Base-by-base conservation (phyloP, 2,888 invertebrate genomes). In the Trachelus iudaicus region DNA sequence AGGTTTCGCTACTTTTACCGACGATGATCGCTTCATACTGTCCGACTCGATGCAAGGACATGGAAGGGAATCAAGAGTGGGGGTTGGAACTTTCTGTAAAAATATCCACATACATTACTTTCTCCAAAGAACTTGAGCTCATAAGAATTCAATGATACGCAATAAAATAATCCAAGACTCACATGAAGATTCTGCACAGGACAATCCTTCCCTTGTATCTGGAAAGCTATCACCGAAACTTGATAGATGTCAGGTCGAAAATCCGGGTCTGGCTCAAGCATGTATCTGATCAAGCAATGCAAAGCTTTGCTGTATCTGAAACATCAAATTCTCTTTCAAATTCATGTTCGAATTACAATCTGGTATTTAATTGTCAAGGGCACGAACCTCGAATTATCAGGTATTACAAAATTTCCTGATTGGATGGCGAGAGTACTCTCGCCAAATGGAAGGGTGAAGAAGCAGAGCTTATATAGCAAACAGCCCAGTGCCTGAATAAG, bases 351-450 rank as follows among this genome's bases (percentile, higher is more conserved):
- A 23, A 56, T 23, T 23, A 56, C 9, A 23, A 56, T 56, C 23
- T 56, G 23, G 23, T 9, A 23, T 56, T 56, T 56, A 56, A 56
- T 56, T 56, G 23, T 56, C 56, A 56, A 56, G 9, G 56, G 23
- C 33, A 86, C 83, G 75, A 94, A 97, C 91, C 94, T 94, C 33
- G 96, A 95, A 92, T 93, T 94, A 90, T 97, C 96, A 77, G 98
- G 98, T 92, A 98, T 96, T 83, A 94, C 94, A 90, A 97, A 97
- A 88, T 96, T 95, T 76, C 96, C 97, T 91, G 96, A 97, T 91
- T 97, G 97, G 89, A 98, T 98, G 76, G 98, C 98, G 85, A 98
- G 92, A n/a, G 96, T 95, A 89, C 97, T 97, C 91, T 98, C 98
- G 40, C 97, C 98, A 92, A 98, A 98, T 76, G 98, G 98, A 88